Evolutionary conservation across 2,113 vertebrate species (phyloP), one percentile per base, ranked within the genome.

Genomic region (Ornithorhynchus anatinus): DNA sequence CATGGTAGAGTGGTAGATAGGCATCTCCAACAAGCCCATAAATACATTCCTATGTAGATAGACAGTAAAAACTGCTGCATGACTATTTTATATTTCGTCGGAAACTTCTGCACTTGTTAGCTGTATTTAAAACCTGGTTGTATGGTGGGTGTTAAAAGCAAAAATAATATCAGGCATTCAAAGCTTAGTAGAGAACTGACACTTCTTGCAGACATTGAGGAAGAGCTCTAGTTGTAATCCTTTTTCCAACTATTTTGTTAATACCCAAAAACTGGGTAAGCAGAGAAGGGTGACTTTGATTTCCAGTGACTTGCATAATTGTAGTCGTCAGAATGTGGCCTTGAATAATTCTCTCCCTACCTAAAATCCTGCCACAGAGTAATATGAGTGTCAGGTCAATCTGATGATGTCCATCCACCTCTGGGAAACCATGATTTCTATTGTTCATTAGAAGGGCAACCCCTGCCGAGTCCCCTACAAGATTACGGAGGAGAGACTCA

Each of bases 201-300:
- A 23, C 39, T 70, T 73, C 22, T 14, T n/a, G 9, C 19, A 33
- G 25, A 15, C 3, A 31, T 44, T 79, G 17, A 36, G 16, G 53
- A n/a, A 37, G 8, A 39, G 4, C 25, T 2, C 59, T 29, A 66
- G 71, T 35, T 45, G 39, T 60, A 31, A 73, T 54, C 16, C 56
- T 10, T 2, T 36, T 38, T 27, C 36, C 4, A 57, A 29, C 39
- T 54, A 42, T 15, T 38, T 45, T 72, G 52, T 33, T 47, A 37
- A 69, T 71, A 64, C 37, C 23, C 47, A 42, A 61, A 76, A 81
- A 77, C 58, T 51, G 36, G 78, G 79, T 71, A 71, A 74, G 62
- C 69, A 66, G 44, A 53, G 37, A 73, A 37, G n/a, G n/a, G n/a
- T 37, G 29, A 42, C 45, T 68, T 76, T 61, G 48, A 56, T 61